phyloP scores from a whole-genome alignment of 2,888 invertebrate species.

The Eulithis testata region DNA sequence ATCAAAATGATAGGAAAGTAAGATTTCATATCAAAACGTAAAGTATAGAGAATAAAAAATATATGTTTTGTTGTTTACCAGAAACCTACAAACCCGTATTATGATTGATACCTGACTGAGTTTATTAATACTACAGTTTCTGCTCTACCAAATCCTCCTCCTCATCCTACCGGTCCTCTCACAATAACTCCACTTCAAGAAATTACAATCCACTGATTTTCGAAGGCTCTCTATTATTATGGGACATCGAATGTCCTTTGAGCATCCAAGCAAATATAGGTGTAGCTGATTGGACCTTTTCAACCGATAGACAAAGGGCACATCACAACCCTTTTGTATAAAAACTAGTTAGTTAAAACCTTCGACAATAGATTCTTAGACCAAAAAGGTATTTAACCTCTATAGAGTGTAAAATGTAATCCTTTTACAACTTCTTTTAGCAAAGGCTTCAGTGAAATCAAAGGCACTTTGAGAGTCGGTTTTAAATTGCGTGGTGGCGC shows the following conservation, averaged over 20 bases:
- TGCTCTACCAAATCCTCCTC: neutral
- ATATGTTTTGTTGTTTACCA: too few species aligned
- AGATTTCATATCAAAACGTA: too few species aligned
- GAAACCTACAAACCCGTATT: neutral
- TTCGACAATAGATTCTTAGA: conserved; percentile 31
- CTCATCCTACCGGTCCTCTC: neutral
- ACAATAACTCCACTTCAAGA: conserved; percentile 18
- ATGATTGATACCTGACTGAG: neutral
- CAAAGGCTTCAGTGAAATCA: conserved; percentile 34
- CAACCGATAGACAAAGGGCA: conserved; percentile 36
- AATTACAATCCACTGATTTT: conserved; percentile 24
- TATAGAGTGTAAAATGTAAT: conserved; percentile 67
- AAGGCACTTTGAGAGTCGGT: conserved; percentile 43
- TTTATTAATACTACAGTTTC: neutral
- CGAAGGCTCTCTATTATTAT: conserved; percentile 16
- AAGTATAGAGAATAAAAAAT: too few species aligned
- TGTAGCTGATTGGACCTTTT: conserved; percentile 38
- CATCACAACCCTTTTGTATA: conserved; percentile 36
- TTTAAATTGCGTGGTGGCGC: conserved; percentile 54
- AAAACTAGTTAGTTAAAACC: conserved; percentile 33
- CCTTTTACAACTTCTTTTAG: conserved; percentile 48
- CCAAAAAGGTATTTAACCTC: conserved; percentile 38
- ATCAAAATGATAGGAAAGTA: too few species aligned
- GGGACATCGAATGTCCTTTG: conserved; percentile 29
- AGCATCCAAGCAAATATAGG: conserved; percentile 37